Base-by-base conservation (phyloP, 1,140 invertebrate genomes). In the Heliconius hewitsoni region DNA sequence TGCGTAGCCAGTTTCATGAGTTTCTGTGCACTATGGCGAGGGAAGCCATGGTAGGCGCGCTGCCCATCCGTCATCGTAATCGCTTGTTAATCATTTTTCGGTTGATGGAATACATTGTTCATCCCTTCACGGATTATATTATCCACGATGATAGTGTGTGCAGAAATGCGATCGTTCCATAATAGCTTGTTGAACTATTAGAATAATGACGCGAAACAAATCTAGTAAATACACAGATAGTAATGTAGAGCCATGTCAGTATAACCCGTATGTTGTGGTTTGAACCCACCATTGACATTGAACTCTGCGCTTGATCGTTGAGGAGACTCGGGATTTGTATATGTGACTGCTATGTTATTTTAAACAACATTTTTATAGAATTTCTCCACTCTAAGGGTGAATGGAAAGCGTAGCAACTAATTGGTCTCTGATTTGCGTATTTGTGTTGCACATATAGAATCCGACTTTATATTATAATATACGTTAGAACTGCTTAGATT, bases 71-170 rank as follows among this genome's bases (percentile, higher is more conserved):
- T 93, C 92, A 92, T 88, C 84, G 83, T 93, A 92, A 93, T 91
- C 87, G 92, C 84, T 92, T 91, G 90, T 93, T 94, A 92, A 94
- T 94, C 91, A 94, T 94, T 94, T 93, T 93, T 92, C 91, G 91
- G 90, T 92, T 89, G 90, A 92, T 89, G 89, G 88, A 84, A 86
- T 91, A 90, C 87, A 93, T 91, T 93, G 90, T 91, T 84, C 60
- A 19, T 30, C 85, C 88, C 87, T 86, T 82, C 84, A 89, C 86
- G 87, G 91, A 90, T 93, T 91, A 90, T 86, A 87, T 85, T 83
- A 89, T 87, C 89, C 85, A 92, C 84, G 87, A 82, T 77, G 83
- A 86, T 82, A 39, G 71, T 85, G 73, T 79, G 85, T 90, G 88
- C 90, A 89, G 90, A 93, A 88, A 83, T 87, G 84, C 81, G 42